These are phyloP conservation scores for Oxyura jamaicensis DNA, from an alignment of 2,113 vertebrate genomes.

Conservation along the genomic window DNA sequence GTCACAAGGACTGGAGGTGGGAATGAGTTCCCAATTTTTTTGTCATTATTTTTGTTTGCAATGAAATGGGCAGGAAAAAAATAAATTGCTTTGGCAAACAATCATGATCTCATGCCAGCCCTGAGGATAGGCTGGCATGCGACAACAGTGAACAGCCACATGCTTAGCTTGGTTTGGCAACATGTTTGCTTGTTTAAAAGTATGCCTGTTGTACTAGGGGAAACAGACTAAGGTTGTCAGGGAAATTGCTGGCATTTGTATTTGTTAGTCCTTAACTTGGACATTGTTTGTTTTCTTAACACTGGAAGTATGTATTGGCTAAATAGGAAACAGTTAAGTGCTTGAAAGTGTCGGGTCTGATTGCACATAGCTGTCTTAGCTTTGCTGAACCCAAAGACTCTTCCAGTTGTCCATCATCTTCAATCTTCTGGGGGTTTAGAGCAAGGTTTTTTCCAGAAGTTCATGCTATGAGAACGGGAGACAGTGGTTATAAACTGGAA, in stretches of 20 bases:
- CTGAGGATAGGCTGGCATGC: conserved; percentile 21
- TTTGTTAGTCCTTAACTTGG: neutral
- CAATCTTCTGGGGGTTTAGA: neutral
- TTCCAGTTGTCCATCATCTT: neutral
- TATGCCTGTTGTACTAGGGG: neutral
- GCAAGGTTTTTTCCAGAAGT: neutral
- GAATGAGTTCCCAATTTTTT: neutral
- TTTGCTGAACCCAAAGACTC: neutral
- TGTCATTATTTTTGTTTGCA: neutral
- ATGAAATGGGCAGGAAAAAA: neutral
- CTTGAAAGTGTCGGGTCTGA: neutral
- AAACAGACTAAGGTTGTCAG: conserved; percentile 25
- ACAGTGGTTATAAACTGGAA: neutral
- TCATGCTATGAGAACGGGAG: neutral
- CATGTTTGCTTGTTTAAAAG: conserved; percentile 10
- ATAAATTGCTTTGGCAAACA: conserved; percentile 18
- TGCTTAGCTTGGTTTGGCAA: neutral
- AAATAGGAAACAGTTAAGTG: neutral
- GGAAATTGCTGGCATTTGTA: conserved; percentile 11
- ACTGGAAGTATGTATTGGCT: neutral
- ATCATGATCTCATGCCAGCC: neutral
- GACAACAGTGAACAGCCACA: neutral
- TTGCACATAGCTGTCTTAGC: neutral
- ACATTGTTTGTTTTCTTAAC: neutral
- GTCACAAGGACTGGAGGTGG: neutral